phyloP scores from a whole-genome alignment of 1,140 invertebrate genomes.

The Dreissena rostriformis region DNA sequence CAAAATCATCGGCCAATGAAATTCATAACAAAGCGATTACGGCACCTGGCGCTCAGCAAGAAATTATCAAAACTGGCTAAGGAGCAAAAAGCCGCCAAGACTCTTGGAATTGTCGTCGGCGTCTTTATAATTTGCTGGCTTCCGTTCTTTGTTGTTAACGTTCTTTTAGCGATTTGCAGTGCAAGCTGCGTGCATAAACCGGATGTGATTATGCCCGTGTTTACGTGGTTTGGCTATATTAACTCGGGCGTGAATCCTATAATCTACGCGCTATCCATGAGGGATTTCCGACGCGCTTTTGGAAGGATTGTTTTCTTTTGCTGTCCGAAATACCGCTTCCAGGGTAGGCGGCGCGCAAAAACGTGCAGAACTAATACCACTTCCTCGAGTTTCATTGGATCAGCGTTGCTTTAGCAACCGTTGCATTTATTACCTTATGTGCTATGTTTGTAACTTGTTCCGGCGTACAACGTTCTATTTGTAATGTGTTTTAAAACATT shows the following conservation, averaged over 20 bases:
- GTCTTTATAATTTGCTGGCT: slow-evolving; percentile 98
- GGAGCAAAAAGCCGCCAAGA: slow-evolving; percentile 97
- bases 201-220: no score
- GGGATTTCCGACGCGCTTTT: slow-evolving; percentile 82
- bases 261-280: no score
- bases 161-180: no score
- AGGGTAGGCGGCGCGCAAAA: slow-evolving; percentile 56
- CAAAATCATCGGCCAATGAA: slow-evolving; percentile 65
- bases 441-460: no score
- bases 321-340: slow-evolving; percentile 73
- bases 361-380: slow-evolving; percentile 19
- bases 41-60: slow-evolving; percentile 77
- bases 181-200: no score
- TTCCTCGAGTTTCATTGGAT: slow-evolving; percentile 32
- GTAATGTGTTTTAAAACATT: no score
- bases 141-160: slow-evolving; percentile 96
- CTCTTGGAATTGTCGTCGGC: slow-evolving; percentile 95
- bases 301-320: slow-evolving; percentile 86
- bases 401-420: slow-evolving; percentile 25
- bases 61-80: no score
- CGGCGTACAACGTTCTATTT: no score
- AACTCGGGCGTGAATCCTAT: no score
- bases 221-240: no score
- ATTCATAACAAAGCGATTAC: slow-evolving; percentile 75
- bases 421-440: no score